phyloP scores from a whole-genome alignment of 2,797 vertebrate genomes.

The Eptatretus atami region DNA sequence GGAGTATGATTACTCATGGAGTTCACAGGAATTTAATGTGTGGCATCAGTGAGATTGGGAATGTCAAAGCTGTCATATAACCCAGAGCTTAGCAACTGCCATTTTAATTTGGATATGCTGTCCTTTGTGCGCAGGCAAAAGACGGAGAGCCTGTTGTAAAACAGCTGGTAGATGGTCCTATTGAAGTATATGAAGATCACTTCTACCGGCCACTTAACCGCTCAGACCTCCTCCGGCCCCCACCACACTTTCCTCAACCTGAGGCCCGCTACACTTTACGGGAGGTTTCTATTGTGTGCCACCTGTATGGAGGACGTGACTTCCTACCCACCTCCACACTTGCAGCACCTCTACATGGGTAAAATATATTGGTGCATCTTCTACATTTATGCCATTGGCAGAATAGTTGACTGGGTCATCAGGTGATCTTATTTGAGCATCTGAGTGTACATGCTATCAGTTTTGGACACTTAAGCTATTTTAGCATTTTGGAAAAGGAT shows the following conservation, averaged over 20 bases:
- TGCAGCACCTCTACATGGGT: too few relatives aligned
- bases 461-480: too few relatives aligned
- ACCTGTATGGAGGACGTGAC: constrained; percentile 53
- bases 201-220: constrained; percentile 47
- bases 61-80: not conserved
- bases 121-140: constrained; percentile 18
- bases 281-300: constrained; percentile 57
- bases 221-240: constrained; percentile 41
- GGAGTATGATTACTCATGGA: not conserved
- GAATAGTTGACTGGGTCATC: too few relatives aligned
- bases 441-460: too few relatives aligned
- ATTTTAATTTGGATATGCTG: too few relatives aligned
- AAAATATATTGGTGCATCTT: too few relatives aligned
- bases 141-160: constrained; percentile 54
- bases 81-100: too few relatives aligned
- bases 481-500: too few relatives aligned
- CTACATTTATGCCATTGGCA: too few relatives aligned
- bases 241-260: constrained; percentile 39
- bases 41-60: too few relatives aligned
- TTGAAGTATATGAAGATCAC: constrained; percentile 34
- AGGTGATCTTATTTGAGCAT: too few relatives aligned
- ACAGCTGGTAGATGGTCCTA: constrained; percentile 22
- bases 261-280: constrained; percentile 40
- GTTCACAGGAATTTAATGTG: too few relatives aligned
- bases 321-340: constrained; percentile 20